Base-by-base conservation (phyloP, 2,888 invertebrate species). In the Tetrapedia diversipes region DNA sequence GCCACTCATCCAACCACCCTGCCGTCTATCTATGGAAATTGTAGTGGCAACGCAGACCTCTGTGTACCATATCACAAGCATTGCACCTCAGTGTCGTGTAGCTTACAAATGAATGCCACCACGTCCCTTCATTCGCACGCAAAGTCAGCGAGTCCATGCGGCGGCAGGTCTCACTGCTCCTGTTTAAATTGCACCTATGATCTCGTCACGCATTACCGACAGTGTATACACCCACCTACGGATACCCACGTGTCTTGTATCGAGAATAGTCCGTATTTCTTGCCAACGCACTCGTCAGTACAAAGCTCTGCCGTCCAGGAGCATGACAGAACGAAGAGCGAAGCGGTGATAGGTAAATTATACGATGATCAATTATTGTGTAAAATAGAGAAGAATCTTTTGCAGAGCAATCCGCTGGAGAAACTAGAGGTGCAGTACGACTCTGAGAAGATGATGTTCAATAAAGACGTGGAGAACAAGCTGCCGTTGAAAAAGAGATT, bases 401-500 rank as follows among this genome's bases (percentile, higher is more conserved):
- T 84, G 24, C 82, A 86, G 10, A 79, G 65, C 16, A 83, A 57
- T 45, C 37, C 83, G 2, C 54, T 86, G 47, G 86, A 87, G 4
- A 82, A 84, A 7, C 59, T 82, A 8, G 83, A 81, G 4, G 57
- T 81, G 4, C 84, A 85, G 51, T 75, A 75, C 65, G 82, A 87
- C 8, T 53, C 82, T 16, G 85, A 82, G 22, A 83, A 85, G 37
- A 77, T 82, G 37, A 76, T 82, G 24, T 85, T 80, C 66, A 86
- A 86, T 2, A 77, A 76, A 2, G 86, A 87, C 11, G 67, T 85
- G 2, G 86, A 87, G 41, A 89, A 84, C 54, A 91, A 89, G 53
- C 64, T 91, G 53, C 91, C 91, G 4, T 74, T 90, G 16, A 92
- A 91, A 60, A 91, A 91, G 66, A 83, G 91, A 45, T 72, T 89